Evolutionary conservation across 92 coral and sea anemone species (phyloP).

Genomic region (Phenganax subtilis): DNA sequence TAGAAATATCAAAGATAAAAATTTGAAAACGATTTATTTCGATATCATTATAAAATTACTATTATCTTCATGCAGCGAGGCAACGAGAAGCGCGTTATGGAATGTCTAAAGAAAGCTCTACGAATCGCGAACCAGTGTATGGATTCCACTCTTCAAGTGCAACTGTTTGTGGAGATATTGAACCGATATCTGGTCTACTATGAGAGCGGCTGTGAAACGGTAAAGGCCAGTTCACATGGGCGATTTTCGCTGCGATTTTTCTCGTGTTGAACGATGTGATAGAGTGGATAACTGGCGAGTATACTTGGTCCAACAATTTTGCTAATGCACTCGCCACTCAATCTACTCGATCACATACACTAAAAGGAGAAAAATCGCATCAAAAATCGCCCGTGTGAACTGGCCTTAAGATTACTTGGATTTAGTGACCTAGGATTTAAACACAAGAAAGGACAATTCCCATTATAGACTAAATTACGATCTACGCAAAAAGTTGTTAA

Average conservation of each 20-base stretch:
- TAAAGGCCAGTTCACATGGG: constrained; percentile 2
- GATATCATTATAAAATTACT: not conserved
- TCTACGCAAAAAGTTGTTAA: no score
- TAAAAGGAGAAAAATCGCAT: no score
- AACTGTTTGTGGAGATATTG: constrained; percentile 87
- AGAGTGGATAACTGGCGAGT: no score
- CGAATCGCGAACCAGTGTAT: constrained; percentile 97
- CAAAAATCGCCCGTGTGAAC: no score
- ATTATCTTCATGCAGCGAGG: constrained; percentile 58
- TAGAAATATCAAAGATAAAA: no score
- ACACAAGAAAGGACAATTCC: not conserved
- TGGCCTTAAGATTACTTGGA: constrained; percentile 18
- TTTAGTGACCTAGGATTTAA: not conserved
- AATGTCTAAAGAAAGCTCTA: constrained; percentile 93
- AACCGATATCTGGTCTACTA: constrained; percentile 84
- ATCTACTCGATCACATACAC: no score
- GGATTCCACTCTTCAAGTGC: constrained; percentile 93
- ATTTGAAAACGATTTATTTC: not conserved
- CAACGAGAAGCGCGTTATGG: constrained; percentile 89
- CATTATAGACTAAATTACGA: no score
- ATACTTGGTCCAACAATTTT: no score
- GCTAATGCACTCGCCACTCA: no score
- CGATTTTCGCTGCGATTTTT: no score
- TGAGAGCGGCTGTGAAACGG: constrained; percentile 80
- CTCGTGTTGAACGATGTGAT: no score